Evolutionary conservation across 92 coral and sea anemone species (phyloP).

Genomic region (Heteractis magnifica): DNA sequence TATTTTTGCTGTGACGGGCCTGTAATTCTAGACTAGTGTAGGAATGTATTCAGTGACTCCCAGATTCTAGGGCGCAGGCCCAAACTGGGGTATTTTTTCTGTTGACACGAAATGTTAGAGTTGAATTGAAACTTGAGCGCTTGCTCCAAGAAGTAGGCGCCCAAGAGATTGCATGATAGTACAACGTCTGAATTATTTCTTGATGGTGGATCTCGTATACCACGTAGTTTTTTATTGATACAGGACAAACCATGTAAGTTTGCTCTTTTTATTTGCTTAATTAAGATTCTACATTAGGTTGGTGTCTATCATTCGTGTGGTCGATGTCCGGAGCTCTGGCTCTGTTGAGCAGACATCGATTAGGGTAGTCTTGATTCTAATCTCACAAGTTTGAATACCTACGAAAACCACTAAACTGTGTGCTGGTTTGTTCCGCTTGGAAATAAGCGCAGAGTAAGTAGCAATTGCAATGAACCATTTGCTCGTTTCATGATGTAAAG

Average conservation of each 20-base stretch:
- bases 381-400: not conserved
- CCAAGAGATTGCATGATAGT: slow-evolving; percentile 20
- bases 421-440: slow-evolving; percentile 30
- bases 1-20: slow-evolving; percentile 16
- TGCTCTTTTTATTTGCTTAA: slow-evolving; percentile 44
- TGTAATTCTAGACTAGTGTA: slow-evolving; percentile 28
- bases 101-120: slow-evolving; percentile 38
- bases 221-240: slow-evolving; percentile 60
- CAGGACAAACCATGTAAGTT: slow-evolving; percentile 58
- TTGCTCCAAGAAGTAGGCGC: slow-evolving; percentile 19
- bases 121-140: slow-evolving; percentile 34
- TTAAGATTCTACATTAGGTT: slow-evolving; percentile 20
- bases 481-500: slow-evolving; percentile 13
- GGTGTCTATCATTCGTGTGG: not conserved
- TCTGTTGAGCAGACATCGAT: slow-evolving; percentile 24
- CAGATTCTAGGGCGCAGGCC: slow-evolving; percentile 32
- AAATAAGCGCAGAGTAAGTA: slow-evolving; percentile 20
- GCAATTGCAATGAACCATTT: not conserved
- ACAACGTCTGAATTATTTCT: slow-evolving; percentile 13
- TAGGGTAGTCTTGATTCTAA: not conserved
- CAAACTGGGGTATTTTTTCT: slow-evolving; percentile 12
- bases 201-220: slow-evolving; percentile 17
- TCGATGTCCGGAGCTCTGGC: not conserved
- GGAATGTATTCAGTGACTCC: slow-evolving; percentile 38
- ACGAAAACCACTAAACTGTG: slow-evolving; percentile 12